These are phyloP conservation scores for Volucella inanis DNA, from an alignment of 2,888 invertebrate species.

Conservation along the genomic window DNA sequence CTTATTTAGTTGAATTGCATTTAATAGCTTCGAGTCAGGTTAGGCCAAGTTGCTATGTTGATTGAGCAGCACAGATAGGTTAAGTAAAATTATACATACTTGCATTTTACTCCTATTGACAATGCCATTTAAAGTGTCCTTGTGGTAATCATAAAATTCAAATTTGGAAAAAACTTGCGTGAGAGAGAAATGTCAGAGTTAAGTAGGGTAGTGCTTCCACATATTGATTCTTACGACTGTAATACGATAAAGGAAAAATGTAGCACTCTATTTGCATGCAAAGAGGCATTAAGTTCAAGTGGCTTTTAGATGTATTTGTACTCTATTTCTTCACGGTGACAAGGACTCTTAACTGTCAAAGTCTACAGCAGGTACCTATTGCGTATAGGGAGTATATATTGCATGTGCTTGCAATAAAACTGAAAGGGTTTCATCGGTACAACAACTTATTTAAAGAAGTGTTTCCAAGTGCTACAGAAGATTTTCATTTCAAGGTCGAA, in stretches of 20 bases:
- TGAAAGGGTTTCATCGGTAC: too few species aligned
- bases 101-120: neutral
- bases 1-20: slow-evolving; percentile 2
- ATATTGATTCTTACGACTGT: neutral
- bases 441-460: too few species aligned
- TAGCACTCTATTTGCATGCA: slow-evolving; percentile 8
- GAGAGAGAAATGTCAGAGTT: slow-evolving; percentile 4
- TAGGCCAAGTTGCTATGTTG: slow-evolving; percentile 29
- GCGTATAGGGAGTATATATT: too few species aligned
- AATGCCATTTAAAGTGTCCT: slow-evolving; percentile 1
- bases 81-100: neutral
- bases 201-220: neutral
- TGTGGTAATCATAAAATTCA: slow-evolving; percentile 25
- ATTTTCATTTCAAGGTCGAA: too few species aligned
- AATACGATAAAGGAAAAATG: neutral
- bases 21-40: slow-evolving; percentile 38
- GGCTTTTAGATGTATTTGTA: slow-evolving; percentile 1
- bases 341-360: too few species aligned
- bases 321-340: neutral
- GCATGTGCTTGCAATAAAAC: too few species aligned
- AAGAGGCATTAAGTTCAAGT: slow-evolving; percentile 11
- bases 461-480: too few species aligned
- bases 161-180: slow-evolving; percentile 4
- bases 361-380: too few species aligned
- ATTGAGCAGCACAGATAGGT: slow-evolving; percentile 11